Evolutionary conservation across 1,140 invertebrate species (phyloP).

Genomic region (Homalodisca vitripennis): DNA sequence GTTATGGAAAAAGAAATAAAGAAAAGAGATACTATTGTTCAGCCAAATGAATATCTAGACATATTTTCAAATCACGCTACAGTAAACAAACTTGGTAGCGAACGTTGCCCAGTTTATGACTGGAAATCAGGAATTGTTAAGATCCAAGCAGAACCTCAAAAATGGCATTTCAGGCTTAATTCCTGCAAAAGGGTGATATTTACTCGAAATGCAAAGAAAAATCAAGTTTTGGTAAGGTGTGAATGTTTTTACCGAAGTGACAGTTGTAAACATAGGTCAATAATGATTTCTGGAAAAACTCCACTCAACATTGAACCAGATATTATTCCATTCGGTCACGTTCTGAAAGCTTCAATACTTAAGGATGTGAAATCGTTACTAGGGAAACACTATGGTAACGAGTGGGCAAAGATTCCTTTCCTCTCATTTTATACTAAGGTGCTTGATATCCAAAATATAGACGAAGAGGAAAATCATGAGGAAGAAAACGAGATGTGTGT

Average conservation of each 20-base stretch:
- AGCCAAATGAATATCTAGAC: conserved; percentile 31
- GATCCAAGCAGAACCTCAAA: background rate
- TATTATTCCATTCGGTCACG: background rate
- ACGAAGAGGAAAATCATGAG: conserved; percentile 18
- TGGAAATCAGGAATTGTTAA: conserved; percentile 33
- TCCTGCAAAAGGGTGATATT: conserved; percentile 34
- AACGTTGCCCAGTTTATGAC: conserved; percentile 27
- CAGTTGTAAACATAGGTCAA: conserved; percentile 7
- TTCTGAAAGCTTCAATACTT: conserved; percentile 23
- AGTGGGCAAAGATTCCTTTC: too few relatives aligned
- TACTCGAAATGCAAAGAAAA: too few relatives aligned
- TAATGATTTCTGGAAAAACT: conserved; percentile 16
- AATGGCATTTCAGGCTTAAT: conserved; percentile 37
- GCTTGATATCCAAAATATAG: conserved; percentile 6
- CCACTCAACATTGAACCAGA: background rate
- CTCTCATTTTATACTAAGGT: conserved; percentile 8
- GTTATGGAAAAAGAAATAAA: conserved; percentile 41
- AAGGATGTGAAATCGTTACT: conserved; percentile 27
- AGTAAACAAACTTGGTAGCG: conserved; percentile 28
- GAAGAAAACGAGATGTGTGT: conserved; percentile 15
- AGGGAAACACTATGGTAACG: conserved; percentile 31
- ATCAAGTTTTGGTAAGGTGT: too few relatives aligned
- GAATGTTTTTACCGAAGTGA: too few relatives aligned
- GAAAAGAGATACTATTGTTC: conserved; percentile 39
- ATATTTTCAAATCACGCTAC: conserved; percentile 35